Conservation (phyloP, 2,113 vertebrate species). For the Brachirus orientalis region DNA sequence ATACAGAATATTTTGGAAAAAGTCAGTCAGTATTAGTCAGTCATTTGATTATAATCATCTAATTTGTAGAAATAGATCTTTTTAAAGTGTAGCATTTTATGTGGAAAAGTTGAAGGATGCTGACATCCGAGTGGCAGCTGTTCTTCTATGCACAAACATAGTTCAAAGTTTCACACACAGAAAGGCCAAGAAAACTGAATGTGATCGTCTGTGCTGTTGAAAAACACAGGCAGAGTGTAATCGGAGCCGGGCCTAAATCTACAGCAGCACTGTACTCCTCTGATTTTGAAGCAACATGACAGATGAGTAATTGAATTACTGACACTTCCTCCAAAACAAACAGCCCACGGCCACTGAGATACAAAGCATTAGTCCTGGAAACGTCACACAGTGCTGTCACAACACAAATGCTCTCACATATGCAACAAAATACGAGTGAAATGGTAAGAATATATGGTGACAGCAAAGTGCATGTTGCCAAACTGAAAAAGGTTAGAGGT, state of each 20-base stretch:
- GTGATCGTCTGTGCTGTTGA: not conserved
- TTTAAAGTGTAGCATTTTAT: too few species aligned
- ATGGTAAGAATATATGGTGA: too few species aligned
- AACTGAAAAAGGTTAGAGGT: constrained; percentile 14
- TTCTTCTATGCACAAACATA: too few species aligned
- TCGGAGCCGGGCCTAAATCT: not conserved
- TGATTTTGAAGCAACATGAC: constrained; percentile 41
- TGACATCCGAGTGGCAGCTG: too few species aligned
- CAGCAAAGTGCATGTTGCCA: not conserved
- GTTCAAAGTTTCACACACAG: not conserved
- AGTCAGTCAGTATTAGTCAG: too few species aligned
- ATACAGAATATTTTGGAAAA: too few species aligned
- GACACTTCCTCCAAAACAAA: constrained; percentile 45
- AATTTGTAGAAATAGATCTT: too few species aligned
- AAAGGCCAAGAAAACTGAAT: not conserved
- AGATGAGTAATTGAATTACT: constrained; percentile 57
- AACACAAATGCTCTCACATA: not conserved
- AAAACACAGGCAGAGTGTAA: not conserved
- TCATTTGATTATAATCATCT: too few species aligned
- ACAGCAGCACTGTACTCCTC: constrained; percentile 5
- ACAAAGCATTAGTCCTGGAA: constrained; percentile 2
- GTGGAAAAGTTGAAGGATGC: too few species aligned
- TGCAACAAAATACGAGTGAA: too few species aligned
- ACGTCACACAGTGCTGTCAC: not conserved
- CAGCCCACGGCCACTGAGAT: constrained; percentile 27